Percentiles rank a stretch among this genome's conserved stretches.
Evolutionary conservation across 2,797 vertebrate genomes (phyloP).

Genomic region (Pelochelys cantorii): DNA sequence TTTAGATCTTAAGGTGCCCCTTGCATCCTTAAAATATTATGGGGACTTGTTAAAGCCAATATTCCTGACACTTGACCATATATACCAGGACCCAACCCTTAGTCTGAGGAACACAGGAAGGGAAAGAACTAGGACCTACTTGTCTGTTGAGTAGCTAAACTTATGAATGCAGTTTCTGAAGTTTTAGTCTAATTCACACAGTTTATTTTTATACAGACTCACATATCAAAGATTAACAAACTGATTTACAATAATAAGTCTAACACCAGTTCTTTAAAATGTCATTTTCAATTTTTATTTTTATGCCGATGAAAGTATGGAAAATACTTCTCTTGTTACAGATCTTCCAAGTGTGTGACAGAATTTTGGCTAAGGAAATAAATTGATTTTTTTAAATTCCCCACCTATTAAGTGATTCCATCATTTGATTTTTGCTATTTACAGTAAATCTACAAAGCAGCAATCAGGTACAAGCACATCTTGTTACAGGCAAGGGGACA

Average conservation of each 20-base stretch:
- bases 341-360: conserved; percentile 39
- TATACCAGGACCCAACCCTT: background rate
- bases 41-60: background rate
- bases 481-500: conserved; percentile 43
- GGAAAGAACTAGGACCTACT: background rate
- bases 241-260: background rate
- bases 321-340: conserved; percentile 8
- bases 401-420: conserved; percentile 57
- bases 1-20: background rate
- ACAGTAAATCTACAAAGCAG: conserved; percentile 32
- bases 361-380: conserved; percentile 66
- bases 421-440: conserved; percentile 50
- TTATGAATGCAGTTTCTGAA: background rate
- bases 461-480: conserved; percentile 47
- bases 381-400: conserved; percentile 53
- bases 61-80: background rate
- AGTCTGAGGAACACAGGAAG: conserved; percentile 7
- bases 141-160: background rate
- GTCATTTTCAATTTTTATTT: conserved; percentile 37
- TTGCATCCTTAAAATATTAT: background rate
- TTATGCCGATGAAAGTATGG: conserved; percentile 62
- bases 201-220: background rate
- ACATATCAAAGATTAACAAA: conserved; percentile 31
- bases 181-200: conserved; percentile 9
- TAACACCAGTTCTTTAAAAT: conserved; percentile 16